Percentiles rank a stretch among this genome's conserved stretches.
These are phyloP conservation scores for Ceratoteleas bidentatus DNA, from an alignment of 1,140 invertebrate species.

Conservation along the genomic window DNA sequence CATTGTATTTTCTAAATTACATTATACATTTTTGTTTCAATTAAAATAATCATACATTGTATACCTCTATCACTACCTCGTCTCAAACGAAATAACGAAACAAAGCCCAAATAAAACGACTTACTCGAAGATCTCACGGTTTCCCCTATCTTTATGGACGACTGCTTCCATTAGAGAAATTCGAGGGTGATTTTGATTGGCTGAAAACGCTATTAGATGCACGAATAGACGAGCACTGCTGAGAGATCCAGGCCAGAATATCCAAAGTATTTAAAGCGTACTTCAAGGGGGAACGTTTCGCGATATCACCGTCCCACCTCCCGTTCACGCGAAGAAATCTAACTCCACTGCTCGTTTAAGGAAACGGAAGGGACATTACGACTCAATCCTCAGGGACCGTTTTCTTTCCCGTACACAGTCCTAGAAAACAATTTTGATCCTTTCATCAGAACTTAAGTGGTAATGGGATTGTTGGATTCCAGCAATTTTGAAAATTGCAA, in stretches of 20 bases:
- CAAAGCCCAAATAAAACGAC: constrained; percentile 12
- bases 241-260: constrained; percentile 44
- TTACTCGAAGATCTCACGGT: constrained; percentile 49
- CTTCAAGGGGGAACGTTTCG: constrained; percentile 41
- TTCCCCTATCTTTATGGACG: constrained; percentile 58
- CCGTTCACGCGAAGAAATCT: constrained; percentile 28
- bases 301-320: constrained; percentile 41
- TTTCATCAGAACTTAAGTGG: constrained; percentile 11
- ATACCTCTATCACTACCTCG: constrained; percentile 6
- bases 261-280: constrained; percentile 52
- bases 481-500: background rate
- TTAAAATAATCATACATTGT: too few relatives aligned
- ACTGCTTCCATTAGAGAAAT: constrained; percentile 57
- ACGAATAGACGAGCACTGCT: constrained; percentile 34
- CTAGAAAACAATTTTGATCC: constrained; percentile 34
- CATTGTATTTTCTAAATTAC: too few relatives aligned
- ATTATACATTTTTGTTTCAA: too few relatives aligned
- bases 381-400: constrained; percentile 46
- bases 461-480: constrained; percentile 27
- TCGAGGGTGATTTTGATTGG: constrained; percentile 62
- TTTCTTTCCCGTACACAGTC: constrained; percentile 32
- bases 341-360: constrained; percentile 39
- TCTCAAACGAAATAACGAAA: constrained; percentile 14
- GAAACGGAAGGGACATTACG: constrained; percentile 44
- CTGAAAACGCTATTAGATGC: constrained; percentile 55